Conservation (phyloP, 1,140 invertebrate genomes). For the Lysiphlebus fabarum region DNA sequence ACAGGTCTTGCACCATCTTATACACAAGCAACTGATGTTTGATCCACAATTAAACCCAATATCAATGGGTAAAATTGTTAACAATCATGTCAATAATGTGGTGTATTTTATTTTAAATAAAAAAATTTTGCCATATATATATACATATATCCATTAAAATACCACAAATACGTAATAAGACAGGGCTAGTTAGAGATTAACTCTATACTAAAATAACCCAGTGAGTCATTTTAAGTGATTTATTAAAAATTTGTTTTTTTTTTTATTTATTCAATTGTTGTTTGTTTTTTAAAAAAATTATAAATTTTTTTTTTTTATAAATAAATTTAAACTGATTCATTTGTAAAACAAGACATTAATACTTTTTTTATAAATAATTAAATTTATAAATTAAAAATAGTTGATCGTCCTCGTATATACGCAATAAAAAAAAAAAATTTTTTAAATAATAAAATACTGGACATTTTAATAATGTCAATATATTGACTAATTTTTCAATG, state of each 20-base stretch:
- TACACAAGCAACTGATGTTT: constrained; percentile 50
- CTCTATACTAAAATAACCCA: neutral
- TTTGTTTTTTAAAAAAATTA: too few relatives aligned
- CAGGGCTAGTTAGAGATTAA: constrained; percentile 3
- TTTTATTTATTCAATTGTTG: neutral
- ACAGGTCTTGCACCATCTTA: constrained; percentile 49
- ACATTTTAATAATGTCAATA: too few relatives aligned
- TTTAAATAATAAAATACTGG: neutral
- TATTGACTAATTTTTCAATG: constrained; percentile 13
- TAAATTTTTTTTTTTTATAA: neutral
- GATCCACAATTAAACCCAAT: constrained; percentile 15
- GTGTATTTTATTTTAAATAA: neutral
- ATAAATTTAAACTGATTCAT: too few relatives aligned
- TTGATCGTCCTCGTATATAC: constrained; percentile 21
- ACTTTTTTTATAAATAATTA: too few relatives aligned
- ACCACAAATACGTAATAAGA: constrained; percentile 39
- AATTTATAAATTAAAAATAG: neutral
- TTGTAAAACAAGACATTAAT: too few relatives aligned
- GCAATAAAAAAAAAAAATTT: too few relatives aligned
- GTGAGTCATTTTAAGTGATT: constrained; percentile 16
- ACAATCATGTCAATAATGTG: constrained; percentile 3
- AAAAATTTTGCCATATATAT: neutral
- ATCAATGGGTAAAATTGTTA: constrained; percentile 8
- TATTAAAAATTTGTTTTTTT: too few relatives aligned
- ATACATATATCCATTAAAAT: constrained; percentile 14